Base-by-base conservation (phyloP, 2,888 invertebrate genomes). In the Torymus aiolomorphi region DNA sequence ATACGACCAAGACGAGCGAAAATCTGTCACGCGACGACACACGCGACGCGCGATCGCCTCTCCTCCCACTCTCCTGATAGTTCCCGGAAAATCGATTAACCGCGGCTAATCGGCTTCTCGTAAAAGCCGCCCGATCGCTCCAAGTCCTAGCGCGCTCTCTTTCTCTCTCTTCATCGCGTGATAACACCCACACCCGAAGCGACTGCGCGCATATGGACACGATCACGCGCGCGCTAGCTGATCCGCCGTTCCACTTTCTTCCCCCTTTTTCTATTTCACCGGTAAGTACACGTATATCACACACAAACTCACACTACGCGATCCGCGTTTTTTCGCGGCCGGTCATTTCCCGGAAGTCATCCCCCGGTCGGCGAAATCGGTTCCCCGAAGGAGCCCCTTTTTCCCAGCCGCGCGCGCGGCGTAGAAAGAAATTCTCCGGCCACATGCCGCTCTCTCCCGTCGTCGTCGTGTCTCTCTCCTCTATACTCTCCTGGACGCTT, bases 311-410 rank as follows among this genome's bases (percentile, higher is more conserved):
- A 3, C 31, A 65, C 42, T 18, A 14, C 54, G 16, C 42, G 31
- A 31, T 31, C 31, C 31, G 31, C 54, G 24, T 72, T 73, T 71
- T 71, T 71, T 73, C 54, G 42, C 59, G 2, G n/a, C 24, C 24
- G 49, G 63, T 67, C 81, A 69, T 82, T 86, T 85, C 86, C 84
- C 85, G 86, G 86, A 86, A 87, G 84, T 83, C 84, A 82, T 81
- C 42, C 72, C 76, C 69, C 73, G 78, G 82, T 83, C 82, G 82
- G 78, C 79, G 83, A 84, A 84, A 85, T 84, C 85, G 84, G 80
- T 86, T 85, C 84, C 82, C 81, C 80, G 85, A 84, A 84, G 69
- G 20, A 49, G 16, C 13, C 59, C 71, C 66, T 72, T 71, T 76
- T 76, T 31, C 31, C 31, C 31, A 31, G 31, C 72, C 70, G 31